Evolutionary conservation across 2,888 invertebrate species (phyloP), one percentile per base, ranked within the genome.

Genomic region (Branchellion lobata): DNA sequence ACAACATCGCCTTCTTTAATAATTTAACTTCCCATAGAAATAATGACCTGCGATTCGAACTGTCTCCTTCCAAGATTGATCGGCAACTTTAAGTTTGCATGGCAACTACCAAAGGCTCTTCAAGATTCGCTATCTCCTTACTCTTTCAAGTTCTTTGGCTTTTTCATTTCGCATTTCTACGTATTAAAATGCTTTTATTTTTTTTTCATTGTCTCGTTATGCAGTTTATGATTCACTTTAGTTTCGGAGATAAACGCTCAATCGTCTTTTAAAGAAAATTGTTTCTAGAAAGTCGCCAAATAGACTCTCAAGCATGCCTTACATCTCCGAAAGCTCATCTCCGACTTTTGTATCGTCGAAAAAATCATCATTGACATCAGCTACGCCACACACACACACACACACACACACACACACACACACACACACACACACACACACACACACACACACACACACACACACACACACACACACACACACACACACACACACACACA

Each of bases 391-490:
- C 29, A 65, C 65, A 65, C n/a, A 65, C 65, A 65, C 29, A 65
- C 65, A 65, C 65, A 65, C 65, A 65, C 21, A 65, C 65, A 65
- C 65, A 65, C 65, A 65, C 29, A 65, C 65, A 65, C 65, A 65
- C 65, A 65, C 29, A 65, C 65, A 65, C 65, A 65, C 65, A 65
- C 29, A 65, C 65, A 51, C 51, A 51, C 51, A 51, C 18, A 51
- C 51, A 51, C 51, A 51, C 51, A 51, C 18, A 51, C 51, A 51
- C 51, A 51, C 11, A 51, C 18, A 51, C 51, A 51, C 51, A 51
- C 51, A 51, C 18, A 51, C 51, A 51, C 51, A 51, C 65, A 65
- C 29, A 65, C 65, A 65, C n/a, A 65, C 65, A 65, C 29, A 65
- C 65, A 65, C 65, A 65, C 65, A 65, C 21, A 65, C 65, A 65